Conservation (phyloP, 1,140 invertebrate genomes). For the Panagrolaimus sp. region DNA sequence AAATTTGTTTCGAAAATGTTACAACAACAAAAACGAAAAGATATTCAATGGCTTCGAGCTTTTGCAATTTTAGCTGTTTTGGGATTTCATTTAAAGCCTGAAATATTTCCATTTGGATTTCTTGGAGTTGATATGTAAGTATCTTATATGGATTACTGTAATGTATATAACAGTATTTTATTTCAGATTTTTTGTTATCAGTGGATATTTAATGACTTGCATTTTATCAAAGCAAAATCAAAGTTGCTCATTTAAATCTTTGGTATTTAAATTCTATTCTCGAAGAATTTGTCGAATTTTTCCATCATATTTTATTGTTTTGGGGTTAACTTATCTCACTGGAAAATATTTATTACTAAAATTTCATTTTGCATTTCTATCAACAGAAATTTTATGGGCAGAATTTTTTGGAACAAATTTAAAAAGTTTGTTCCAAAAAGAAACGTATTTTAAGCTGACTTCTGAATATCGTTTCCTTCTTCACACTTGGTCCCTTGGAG, state of each 20-base stretch:
- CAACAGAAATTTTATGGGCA: not conserved
- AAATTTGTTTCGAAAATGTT: not conserved
- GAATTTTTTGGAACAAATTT: not conserved
- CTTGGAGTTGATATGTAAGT: slow-evolving; percentile 17
- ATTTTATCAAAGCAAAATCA: not conserved
- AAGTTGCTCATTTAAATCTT: not conserved
- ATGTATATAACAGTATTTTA: not conserved
- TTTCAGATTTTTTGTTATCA: slow-evolving; percentile 19
- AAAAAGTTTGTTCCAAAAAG: not conserved
- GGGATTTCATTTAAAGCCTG: not conserved
- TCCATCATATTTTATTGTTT: not conserved
- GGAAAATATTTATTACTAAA: not conserved
- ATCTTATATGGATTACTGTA: not conserved
- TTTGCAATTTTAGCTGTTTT: not conserved
- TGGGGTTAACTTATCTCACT: not conserved
- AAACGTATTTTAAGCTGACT: slow-evolving; percentile 21
- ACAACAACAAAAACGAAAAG: not conserved
- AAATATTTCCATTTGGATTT: not conserved
- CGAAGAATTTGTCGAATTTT: not conserved
- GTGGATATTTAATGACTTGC: slow-evolving; percentile 5
- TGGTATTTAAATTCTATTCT: not conserved
- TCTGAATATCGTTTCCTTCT: slow-evolving; percentile 4
- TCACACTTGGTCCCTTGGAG: slow-evolving; percentile 19
- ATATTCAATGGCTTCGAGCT: not conserved
- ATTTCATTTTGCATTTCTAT: not conserved